Percentiles rank a stretch among this genome's conserved stretches.
phyloP scores from a whole-genome alignment of 2,888 invertebrate species.

The Timema cristinae region DNA sequence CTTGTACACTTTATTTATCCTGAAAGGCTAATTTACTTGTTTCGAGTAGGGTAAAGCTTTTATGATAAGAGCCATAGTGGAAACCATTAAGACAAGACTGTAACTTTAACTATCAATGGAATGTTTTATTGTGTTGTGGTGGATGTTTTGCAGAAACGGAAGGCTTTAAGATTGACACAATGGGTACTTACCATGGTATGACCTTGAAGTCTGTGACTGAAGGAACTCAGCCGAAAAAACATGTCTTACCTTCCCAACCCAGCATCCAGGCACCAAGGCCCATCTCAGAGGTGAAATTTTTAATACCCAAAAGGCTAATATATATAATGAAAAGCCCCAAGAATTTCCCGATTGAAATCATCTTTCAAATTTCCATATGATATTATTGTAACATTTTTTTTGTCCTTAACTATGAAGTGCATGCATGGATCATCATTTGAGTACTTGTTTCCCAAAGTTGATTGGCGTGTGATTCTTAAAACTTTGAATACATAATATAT shows the following conservation, averaged over 20 bases:
- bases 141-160: constrained; percentile 72
- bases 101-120: neutral
- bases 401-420: too few species aligned
- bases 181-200: constrained; percentile 98
- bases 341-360: neutral
- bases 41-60: too few species aligned
- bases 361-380: neutral
- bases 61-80: too few species aligned
- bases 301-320: too few species aligned
- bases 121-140: neutral
- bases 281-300: constrained; percentile 28
- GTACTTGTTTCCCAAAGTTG: too few species aligned
- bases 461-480: too few species aligned
- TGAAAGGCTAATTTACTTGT: too few species aligned
- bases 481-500: too few species aligned
- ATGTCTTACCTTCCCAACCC: constrained; percentile 37
- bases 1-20: too few species aligned
- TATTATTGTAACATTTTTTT: neutral
- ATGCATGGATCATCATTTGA: too few species aligned
- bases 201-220: constrained; percentile 96
- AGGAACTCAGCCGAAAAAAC: constrained; percentile 66
- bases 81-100: neutral
- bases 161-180: constrained; percentile 98
- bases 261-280: constrained; percentile 41
- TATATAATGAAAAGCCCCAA: too few species aligned